Evolutionary conservation across 2,888 invertebrate species (phyloP), one percentile per base, ranked within the genome.

Genomic region (Calameuta idolon): DNA sequence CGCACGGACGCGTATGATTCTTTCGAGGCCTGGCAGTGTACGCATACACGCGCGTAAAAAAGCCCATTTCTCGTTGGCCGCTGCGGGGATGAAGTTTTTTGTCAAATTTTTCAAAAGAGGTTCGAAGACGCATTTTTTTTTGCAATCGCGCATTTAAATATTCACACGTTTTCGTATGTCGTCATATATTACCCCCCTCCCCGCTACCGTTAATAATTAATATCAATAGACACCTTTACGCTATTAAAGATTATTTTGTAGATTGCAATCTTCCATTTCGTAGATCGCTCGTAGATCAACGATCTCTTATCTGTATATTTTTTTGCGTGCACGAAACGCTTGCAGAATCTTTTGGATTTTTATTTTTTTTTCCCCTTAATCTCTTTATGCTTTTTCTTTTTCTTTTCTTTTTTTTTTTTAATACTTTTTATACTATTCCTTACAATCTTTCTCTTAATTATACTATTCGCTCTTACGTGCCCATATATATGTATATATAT

Each of bases 381-480:
- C 12, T 23, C 34, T 33, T 12, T 34, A 4, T 33, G 3, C 4
- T 4, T 33, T 3, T 33, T 3, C 4, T 35, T 35, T 12, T 12
- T 3, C 3, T 35, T 35, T 35, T 35, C 11, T 3, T 35, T 3
- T 12, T 35, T 35, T 35, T 35, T 35, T 3, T 35, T 35, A 35
- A 35, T 35, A 35, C 35, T 35, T 35, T 35, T 12, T 35, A 35
- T 12, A 12, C 3, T 35, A 12, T 35, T 35, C 35, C 35, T 35
- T 35, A 35, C 35, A 12, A 35, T 71, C 35, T 34, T 23, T 35
- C n/a, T 35, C 9, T n/a, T 23, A 2, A n/a, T 33, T 74, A 34
- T 23, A 30, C 23, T 76, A 83, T 82, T 83, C 84, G 80, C 77
- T 82, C 81, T 79, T 83, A 83, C 82, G 82, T 80, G 82, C 82